Base-by-base conservation (phyloP, 2,888 invertebrate genomes). In the Heliothis peltigera region DNA sequence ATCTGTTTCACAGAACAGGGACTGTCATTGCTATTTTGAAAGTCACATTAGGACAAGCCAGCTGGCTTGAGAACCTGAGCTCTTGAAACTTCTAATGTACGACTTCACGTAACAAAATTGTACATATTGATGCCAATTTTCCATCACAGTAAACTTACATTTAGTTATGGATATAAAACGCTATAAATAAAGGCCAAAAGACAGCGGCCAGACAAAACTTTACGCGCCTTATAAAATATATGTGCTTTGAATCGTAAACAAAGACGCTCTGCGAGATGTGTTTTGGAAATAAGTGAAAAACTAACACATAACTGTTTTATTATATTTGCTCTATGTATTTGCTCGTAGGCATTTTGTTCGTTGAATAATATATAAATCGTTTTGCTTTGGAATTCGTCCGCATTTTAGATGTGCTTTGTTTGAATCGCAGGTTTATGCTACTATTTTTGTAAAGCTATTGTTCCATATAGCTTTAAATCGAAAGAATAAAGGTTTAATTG, bases 191-290 rank as follows among this genome's bases (percentile, higher is more conserved):
- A 80, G 25, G 32, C 52, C 64, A 48, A 64, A 80, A 78, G 80
- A 77, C 75, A 77, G 70, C 53, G 59, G 63, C 28, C 59, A 66
- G 60, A 60, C 61, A 53, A 62, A 75, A 80, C 78, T 77, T 80
- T 77, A 74, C 78, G 77, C 70, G 67, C 62, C 57, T 56, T 77
- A 80, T 77, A 80, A 77, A 77, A 74, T 70, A 70, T 70, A 74
- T 77, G 75, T 77, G 77, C 78, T 64, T 62, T 47, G 80, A 80
- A 80, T 80, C 64, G 77, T 77, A 70, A 73, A 77, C 64, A 62
- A 55, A 73, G 51, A 69, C 47, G 55, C 51, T 39, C 46, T 49
- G 60, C 53, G 59, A 65, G 65, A 77, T 66, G 66, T 77, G 69
- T 77, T 64, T 64, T 66, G 53, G 46, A 61, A 52, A 71, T 58